A percentile compares a stretch with the other conserved stretches of the same genome.
Conservation (phyloP, 1,140 invertebrate species). For the Charaxes varanes region DNA sequence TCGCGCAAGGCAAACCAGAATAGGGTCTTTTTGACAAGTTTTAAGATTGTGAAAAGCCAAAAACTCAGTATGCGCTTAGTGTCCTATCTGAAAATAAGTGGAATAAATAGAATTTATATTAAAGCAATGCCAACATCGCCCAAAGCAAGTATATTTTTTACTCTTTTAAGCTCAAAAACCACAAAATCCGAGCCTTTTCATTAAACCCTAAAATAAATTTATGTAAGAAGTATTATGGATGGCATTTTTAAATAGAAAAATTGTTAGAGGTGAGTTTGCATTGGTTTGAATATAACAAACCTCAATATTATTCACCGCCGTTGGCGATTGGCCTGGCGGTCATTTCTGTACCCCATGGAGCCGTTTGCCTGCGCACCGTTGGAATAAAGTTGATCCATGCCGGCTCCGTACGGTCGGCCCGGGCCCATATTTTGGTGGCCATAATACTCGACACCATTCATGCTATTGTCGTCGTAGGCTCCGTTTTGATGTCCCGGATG, state of each 20-base stretch:
- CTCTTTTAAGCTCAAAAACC: background rate
- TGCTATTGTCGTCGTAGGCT: conserved; percentile 28
- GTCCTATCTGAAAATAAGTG: no score
- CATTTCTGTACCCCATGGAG: conserved; percentile 67
- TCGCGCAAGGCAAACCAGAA: no score
- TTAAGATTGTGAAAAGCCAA: no score
- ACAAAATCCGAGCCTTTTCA: conserved; percentile 14
- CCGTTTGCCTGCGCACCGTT: conserved; percentile 54
- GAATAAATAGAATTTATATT: no score
- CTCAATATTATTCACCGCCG: conserved; percentile 59
- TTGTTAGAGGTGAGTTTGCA: conserved; percentile 55
- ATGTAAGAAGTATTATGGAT: conserved; percentile 16
- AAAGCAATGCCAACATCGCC: no score
- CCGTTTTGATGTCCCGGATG: conserved; percentile 28
- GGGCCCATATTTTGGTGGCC: conserved; percentile 52
- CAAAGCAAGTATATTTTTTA: background rate
- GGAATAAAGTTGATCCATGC: conserved; percentile 34
- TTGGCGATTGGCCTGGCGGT: conserved; percentile 68
- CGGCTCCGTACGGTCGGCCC: conserved; percentile 38
- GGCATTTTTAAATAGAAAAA: conserved; percentile 21
- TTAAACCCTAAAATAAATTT: conserved; percentile 28
- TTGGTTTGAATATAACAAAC: conserved; percentile 70
- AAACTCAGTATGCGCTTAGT: no score
- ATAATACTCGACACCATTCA: conserved; percentile 40
- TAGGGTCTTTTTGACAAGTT: no score